These are phyloP conservation scores for Eciton burchellii DNA, from an alignment of 1,140 invertebrate genomes.

Conservation along the genomic window DNA sequence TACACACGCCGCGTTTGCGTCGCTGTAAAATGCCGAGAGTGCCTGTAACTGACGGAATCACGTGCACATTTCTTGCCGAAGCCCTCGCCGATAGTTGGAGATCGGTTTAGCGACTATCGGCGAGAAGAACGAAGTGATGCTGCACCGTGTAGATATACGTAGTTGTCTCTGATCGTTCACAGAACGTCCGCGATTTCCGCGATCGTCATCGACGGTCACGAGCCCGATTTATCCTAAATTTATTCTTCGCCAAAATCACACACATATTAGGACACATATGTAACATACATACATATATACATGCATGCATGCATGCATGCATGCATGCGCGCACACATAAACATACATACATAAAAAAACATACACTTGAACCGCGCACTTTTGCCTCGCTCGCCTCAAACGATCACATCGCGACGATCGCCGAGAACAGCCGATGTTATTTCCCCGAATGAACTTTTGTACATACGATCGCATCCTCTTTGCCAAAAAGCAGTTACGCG, in stretches of 20 bases:
- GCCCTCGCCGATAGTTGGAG: neutral
- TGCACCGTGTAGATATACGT: slow-evolving; percentile 16
- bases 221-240: slow-evolving; percentile 1
- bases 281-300: no score
- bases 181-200: slow-evolving; percentile 13
- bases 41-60: slow-evolving; percentile 64
- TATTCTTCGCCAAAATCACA: neutral
- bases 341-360: neutral
- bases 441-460: slow-evolving; percentile 6
- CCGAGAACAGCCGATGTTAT: slow-evolving; percentile 29
- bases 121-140: slow-evolving; percentile 8
- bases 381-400: slow-evolving; percentile 62
- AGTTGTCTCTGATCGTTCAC: slow-evolving; percentile 32
- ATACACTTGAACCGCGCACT: slow-evolving; percentile 46
- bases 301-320: neutral
- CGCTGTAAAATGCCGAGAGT: slow-evolving; percentile 68
- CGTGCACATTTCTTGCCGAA: slow-evolving; percentile 16
- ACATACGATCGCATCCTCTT: slow-evolving; percentile 57
- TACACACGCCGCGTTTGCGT: slow-evolving; percentile 45
- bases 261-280: neutral
- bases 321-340: neutral
- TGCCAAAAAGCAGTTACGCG: slow-evolving; percentile 67
- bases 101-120: no score
- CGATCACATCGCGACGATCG: slow-evolving; percentile 25
- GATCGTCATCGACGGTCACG: slow-evolving; percentile 30